Percentiles rank a stretch among this genome's conserved stretches.
Evolutionary conservation across 2,888 invertebrate genomes (phyloP).

Genomic region (Syritta pipiens): DNA sequence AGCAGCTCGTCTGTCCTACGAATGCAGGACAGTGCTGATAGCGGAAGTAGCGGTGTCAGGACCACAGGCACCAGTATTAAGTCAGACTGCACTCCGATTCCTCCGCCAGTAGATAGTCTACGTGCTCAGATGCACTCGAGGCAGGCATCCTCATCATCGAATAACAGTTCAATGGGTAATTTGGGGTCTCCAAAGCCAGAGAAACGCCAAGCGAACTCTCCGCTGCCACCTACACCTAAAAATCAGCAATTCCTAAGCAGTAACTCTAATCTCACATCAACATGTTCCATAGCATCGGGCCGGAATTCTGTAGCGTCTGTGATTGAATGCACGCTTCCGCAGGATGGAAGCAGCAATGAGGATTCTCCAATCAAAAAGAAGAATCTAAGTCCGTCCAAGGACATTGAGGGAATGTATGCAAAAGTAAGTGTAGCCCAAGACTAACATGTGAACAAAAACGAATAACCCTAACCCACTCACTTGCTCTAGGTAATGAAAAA

Average conservation of each 20-base stretch:
- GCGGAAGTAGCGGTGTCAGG: conserved; percentile 27
- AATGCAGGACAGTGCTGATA: conserved; percentile 51
- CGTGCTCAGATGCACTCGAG: conserved; percentile 81
- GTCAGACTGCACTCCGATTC: conserved; percentile 74
- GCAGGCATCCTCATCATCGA: conserved; percentile 82
- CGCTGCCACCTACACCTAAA: conserved; percentile 89
- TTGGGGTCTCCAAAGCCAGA: conserved; percentile 94
- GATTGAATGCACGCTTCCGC: conserved; percentile 74
- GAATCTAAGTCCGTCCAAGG: conserved; percentile 82
- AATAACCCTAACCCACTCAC: no score
- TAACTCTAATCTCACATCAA: conserved; percentile 77
- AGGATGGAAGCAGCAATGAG: conserved; percentile 71
- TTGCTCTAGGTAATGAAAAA: conserved; percentile 80
- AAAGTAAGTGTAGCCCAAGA: conserved; percentile 82
- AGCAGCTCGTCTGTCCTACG: conserved; percentile 64
- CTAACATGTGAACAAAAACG: no score
- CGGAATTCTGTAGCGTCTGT: conserved; percentile 79
- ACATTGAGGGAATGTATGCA: conserved; percentile 93
- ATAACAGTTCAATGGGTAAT: conserved; percentile 86
- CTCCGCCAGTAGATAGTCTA: conserved; percentile 83
- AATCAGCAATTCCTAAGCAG: conserved; percentile 71
- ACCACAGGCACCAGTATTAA: conserved; percentile 37
- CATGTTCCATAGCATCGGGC: conserved; percentile 71
- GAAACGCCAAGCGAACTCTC: conserved; percentile 93
- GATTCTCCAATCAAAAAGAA: conserved; percentile 76